Evolutionary conservation across 1,140 invertebrate species (phyloP), one percentile per base, ranked within the genome.

Genomic region (Ips typographus): DNA sequence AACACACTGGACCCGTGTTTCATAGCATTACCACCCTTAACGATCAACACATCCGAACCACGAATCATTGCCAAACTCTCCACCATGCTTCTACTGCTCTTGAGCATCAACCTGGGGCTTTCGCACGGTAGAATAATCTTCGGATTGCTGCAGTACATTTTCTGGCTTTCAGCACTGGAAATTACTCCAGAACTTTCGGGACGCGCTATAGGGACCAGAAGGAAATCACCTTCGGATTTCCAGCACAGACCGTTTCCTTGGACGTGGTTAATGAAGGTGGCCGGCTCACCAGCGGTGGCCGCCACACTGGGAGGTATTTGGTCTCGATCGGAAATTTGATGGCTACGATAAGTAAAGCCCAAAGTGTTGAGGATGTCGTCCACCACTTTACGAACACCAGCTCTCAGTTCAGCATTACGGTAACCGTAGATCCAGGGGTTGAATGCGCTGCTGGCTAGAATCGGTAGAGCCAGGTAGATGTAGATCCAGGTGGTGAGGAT

Each of bases 401-500:
- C 74, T 36, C 87, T 82, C 74, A 90, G 85, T 73, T 90, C 88
- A 0, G 84, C 83, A 69, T 88, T 88, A 65, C 88, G 83, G 76
- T 87, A 90, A 0, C 87, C 88, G 73, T 90, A 90, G 5, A 90
- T 82, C 87, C 87, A 89, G 0, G 88, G 88, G 74, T 90, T 89
- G 8, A 85, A 78, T 0, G 85, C 84, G 71, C 85, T 87, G 74
- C 85, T 88, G 0, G 85, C 82, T 38, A 89, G 78, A 2, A 88
- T 85, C 1, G 88, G 84, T 4, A 88, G 78, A 1, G 84, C 83
- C 3, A 86, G 75, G 78, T 85, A 88, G 4, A 88, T 82, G 2
- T 80, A 78, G 2, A 83, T 74, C 83, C 85, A 86, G 36, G 83
- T 79, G 4, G 83, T 80, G 2, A 88, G 74, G 2, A 85, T 82